Percentiles rank a stretch among this genome's conserved stretches.
Conservation (phyloP, 2,888 invertebrate species). For the Ophioninae sp. region DNA sequence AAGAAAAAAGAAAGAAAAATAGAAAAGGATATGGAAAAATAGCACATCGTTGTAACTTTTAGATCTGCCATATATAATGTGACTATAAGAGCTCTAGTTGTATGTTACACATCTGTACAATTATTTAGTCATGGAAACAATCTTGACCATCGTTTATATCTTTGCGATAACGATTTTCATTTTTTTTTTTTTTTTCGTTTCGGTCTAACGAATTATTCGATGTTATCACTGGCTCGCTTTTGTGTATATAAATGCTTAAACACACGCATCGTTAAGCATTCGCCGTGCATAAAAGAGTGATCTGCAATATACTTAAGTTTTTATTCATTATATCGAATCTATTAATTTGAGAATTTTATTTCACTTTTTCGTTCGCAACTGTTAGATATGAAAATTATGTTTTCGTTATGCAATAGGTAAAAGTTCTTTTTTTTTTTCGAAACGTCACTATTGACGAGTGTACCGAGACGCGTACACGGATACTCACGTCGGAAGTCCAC, state of each 20-base stretch:
- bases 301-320: slow-evolving; percentile 79
- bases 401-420: slow-evolving; percentile 62
- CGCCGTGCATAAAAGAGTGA: slow-evolving; percentile 71
- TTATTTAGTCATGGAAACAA: slow-evolving; percentile 65
- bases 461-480: slow-evolving; percentile 35
- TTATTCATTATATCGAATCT: slow-evolving; percentile 56
- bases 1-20: slow-evolving; percentile 12
- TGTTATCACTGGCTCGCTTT: slow-evolving; percentile 66
- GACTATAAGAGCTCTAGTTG: slow-evolving; percentile 69
- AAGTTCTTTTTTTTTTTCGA: slow-evolving; percentile 60
- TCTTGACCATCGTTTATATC: slow-evolving; percentile 65
- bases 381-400: slow-evolving; percentile 59
- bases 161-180: slow-evolving; percentile 35
- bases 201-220: slow-evolving; percentile 31
- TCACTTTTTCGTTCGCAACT: slow-evolving; percentile 66
- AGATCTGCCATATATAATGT: slow-evolving; percentile 78
- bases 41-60: slow-evolving; percentile 70
- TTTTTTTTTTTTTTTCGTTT: slow-evolving; percentile 28
- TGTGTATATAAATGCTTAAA: slow-evolving; percentile 70
- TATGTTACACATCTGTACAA: slow-evolving; percentile 68
- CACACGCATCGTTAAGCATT: slow-evolving; percentile 66
- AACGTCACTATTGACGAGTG: background rate
- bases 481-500: slow-evolving; percentile 43
- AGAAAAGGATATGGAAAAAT: slow-evolving; percentile 22
- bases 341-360: slow-evolving; percentile 62